A percentile compares a stretch with the other conserved stretches of the same genome.
phyloP scores from a whole-genome alignment of 2,797 vertebrate species.

The Acanthiza pusilla region DNA sequence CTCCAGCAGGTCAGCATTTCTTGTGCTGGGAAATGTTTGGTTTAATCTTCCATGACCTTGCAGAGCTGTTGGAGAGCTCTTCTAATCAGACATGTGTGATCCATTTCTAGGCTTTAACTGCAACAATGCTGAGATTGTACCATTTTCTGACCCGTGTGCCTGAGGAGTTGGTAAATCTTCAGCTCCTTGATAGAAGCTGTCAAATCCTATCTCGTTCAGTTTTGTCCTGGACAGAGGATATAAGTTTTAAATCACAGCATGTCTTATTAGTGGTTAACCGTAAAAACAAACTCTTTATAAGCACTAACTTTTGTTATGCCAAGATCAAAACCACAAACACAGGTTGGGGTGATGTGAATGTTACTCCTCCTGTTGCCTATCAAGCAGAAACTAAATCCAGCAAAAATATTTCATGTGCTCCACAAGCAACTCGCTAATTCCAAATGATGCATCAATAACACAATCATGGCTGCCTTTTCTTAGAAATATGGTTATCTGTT shows the following conservation, averaged over 20 bases:
- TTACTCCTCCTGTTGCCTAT: background rate
- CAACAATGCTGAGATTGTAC: background rate
- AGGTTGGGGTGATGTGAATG: background rate
- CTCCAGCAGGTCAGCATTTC: background rate
- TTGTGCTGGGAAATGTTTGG: background rate
- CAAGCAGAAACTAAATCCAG: constrained; percentile 33
- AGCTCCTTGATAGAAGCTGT: background rate
- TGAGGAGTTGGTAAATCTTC: constrained; percentile 3
- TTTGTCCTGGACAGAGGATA: background rate
- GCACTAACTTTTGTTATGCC: background rate
- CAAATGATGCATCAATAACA: constrained; percentile 45
- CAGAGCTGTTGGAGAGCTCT: background rate
- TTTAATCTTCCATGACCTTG: background rate
- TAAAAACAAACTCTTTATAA: background rate
- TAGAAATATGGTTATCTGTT: constrained; percentile 66
- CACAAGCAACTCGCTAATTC: constrained; percentile 43
- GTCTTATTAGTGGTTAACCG: background rate
- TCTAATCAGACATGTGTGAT: background rate
- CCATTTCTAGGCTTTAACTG: background rate
- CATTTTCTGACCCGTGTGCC: background rate
- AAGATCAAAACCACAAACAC: background rate
- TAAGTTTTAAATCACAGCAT: constrained; percentile 1
- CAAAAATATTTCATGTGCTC: constrained; percentile 14
- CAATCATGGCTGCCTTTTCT: constrained; percentile 48
- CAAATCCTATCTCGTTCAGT: background rate